These are phyloP conservation scores for Cyclopterus lumpus DNA, from an alignment of 2,797 vertebrate genomes.

Conservation along the genomic window DNA sequence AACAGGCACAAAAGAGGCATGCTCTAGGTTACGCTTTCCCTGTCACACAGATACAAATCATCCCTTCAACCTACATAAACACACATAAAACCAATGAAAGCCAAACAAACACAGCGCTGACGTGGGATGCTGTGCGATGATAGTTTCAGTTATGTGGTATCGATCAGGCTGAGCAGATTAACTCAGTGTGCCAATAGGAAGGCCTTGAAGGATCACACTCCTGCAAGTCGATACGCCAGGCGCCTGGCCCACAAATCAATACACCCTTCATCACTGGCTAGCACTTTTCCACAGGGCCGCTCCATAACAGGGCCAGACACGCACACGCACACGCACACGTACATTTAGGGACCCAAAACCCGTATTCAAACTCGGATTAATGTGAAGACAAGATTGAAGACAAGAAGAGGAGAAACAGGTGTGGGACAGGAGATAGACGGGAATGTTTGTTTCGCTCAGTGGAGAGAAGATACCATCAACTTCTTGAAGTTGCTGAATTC, in stretches of 20 bases:
- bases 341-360: constrained; percentile 14
- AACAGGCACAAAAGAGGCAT: constrained; percentile 45
- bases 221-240: constrained; percentile 81
- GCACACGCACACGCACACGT: constrained; percentile 12
- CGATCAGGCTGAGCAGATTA: constrained; percentile 84
- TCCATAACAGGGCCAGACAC: constrained; percentile 55
- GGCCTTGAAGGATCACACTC: constrained; percentile 81
- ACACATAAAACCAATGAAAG: constrained; percentile 68
- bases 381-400: constrained; percentile 12
- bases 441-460: constrained; percentile 66
- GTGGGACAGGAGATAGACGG: constrained; percentile 49
- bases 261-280: constrained; percentile 76
- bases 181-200: constrained; percentile 84
- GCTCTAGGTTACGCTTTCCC: constrained; percentile 48
- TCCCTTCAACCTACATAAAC: constrained; percentile 59
- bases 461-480: constrained; percentile 70
- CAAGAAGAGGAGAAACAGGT: constrained; percentile 24
- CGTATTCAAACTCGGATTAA: constrained; percentile 35
- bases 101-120: constrained; percentile 71
- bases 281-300: constrained; percentile 62
- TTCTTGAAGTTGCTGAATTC: constrained; percentile 72
- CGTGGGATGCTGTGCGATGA: constrained; percentile 80
- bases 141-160: constrained; percentile 84
- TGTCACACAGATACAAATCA: constrained; percentile 68
- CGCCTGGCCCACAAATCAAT: constrained; percentile 80